Conservation (phyloP, 2,113 vertebrate genomes). For the Calonectris borealis region DNA sequence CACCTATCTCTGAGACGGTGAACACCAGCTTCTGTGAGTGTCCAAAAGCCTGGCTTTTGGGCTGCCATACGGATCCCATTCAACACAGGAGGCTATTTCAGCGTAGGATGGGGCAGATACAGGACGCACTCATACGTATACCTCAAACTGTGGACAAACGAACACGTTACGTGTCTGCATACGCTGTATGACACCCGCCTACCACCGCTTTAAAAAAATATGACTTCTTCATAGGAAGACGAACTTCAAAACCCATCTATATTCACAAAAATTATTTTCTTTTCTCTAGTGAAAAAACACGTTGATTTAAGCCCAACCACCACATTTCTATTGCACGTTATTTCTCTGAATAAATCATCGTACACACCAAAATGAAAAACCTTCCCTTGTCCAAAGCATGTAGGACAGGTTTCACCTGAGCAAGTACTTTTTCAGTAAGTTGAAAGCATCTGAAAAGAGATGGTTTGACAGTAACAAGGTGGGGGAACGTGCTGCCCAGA, state of each 20-base stretch:
- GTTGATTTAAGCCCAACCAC: background rate
- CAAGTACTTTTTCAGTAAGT: background rate
- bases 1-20: background rate
- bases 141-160: background rate
- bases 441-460: background rate
- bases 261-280: background rate
- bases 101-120: background rate
- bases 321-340: accelerated
- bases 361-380: background rate
- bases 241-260: background rate
- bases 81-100: background rate
- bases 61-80: accelerated
- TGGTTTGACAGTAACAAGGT: background rate
- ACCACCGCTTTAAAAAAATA: too few relatives aligned
- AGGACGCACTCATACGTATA: accelerated
- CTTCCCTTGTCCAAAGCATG: background rate
- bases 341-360: background rate
- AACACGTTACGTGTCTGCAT: background rate
- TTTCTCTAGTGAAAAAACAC: background rate
- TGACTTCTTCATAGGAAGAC: background rate
- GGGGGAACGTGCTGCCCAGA: background rate
- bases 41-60: too few relatives aligned
- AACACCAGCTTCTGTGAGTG: background rate
- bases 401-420: background rate
- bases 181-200: accelerated